phyloP scores from a whole-genome alignment of 2,888 invertebrate genomes.

The Drosophila quinaria region DNA sequence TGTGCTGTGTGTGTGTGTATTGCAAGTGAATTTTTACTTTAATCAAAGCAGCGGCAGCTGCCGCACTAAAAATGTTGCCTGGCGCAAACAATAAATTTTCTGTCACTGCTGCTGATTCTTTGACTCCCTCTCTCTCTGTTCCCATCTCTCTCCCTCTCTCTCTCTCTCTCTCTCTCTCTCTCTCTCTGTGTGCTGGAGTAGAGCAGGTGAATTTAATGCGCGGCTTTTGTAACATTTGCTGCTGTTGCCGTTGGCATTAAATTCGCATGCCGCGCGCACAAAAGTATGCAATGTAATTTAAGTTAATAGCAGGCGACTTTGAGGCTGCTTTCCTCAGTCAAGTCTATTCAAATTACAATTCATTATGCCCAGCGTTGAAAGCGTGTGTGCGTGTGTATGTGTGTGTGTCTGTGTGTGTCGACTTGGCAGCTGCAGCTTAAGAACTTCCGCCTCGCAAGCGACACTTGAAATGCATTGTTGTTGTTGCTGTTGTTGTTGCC shows the following conservation, averaged over 20 bases:
- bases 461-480: constrained; percentile 59
- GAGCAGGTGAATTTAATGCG: constrained; percentile 57
- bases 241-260: constrained; percentile 46
- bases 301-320: constrained; percentile 72
- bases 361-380: constrained; percentile 63
- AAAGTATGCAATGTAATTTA: constrained; percentile 76
- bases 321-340: constrained; percentile 33
- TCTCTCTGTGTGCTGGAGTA: constrained; percentile 16
- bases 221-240: constrained; percentile 54
- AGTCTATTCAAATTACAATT: constrained; percentile 77
- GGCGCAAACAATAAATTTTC: constrained; percentile 68
- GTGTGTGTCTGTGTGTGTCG: constrained; percentile 11
- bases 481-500: constrained; percentile 37
- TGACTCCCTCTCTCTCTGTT: neutral
- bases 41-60: constrained; percentile 70
- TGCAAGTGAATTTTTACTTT: constrained; percentile 56
- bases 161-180: neutral
- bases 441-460: constrained; percentile 60
- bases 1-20: neutral
- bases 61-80: constrained; percentile 62
- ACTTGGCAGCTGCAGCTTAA: constrained; percentile 43
- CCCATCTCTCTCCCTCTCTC: neutral
- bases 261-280: constrained; percentile 54
- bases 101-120: constrained; percentile 12
- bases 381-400: constrained; percentile 25